Percentiles rank a stretch among this genome's conserved stretches.
These are phyloP conservation scores for Stegophylla sp. DNA, from an alignment of 2,888 invertebrate genomes.

Conservation along the genomic window DNA sequence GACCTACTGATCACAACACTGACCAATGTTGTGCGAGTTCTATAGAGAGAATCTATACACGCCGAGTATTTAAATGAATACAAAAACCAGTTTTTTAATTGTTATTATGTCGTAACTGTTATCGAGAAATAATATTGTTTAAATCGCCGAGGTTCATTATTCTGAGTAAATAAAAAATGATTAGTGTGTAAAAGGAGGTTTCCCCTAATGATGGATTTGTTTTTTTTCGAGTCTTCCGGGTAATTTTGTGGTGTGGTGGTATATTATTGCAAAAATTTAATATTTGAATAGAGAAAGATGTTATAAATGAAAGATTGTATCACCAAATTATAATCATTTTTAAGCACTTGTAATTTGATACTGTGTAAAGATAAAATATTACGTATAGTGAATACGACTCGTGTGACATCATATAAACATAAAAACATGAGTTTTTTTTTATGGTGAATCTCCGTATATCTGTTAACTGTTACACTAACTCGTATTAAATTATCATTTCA, in stretches of 20 bases:
- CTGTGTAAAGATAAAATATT: background rate
- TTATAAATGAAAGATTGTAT: background rate
- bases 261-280: constrained; percentile 1
- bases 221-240: background rate
- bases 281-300: constrained; percentile 1
- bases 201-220: background rate
- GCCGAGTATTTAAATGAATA: background rate
- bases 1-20: background rate
- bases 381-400: too few relatives aligned
- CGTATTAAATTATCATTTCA: background rate
- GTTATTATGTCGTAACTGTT: background rate
- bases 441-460: background rate
- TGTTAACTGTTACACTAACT: background rate
- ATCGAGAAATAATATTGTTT: background rate
- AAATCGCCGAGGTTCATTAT: background rate
- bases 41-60: background rate
- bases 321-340: background rate
- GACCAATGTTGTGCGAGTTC: background rate
- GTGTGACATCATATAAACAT: too few relatives aligned
- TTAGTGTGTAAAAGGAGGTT: background rate
- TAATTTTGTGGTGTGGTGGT: background rate
- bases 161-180: constrained; percentile 2
- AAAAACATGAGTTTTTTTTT: background rate
- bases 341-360: background rate
- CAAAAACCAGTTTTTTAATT: constrained; percentile 12